Conservation (phyloP, 1,140 invertebrate genomes). For the Heliconius hewitsoni region DNA sequence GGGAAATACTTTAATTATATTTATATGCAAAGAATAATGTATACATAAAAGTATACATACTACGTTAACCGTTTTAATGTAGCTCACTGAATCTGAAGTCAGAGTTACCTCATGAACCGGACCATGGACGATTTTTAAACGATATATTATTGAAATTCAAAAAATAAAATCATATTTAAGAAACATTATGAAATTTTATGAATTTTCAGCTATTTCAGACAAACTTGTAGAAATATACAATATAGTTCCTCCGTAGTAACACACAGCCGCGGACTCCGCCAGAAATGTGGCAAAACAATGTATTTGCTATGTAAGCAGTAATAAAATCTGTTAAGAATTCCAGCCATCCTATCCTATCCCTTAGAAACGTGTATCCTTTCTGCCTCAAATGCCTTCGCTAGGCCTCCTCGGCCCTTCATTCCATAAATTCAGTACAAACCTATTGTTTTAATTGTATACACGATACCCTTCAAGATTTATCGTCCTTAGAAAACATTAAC, state of each 20-base stretch:
- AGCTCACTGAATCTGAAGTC: too few species aligned
- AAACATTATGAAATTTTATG: too few species aligned
- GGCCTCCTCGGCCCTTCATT: conserved; percentile 35
- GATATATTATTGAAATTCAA: too few species aligned
- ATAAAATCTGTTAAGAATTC: conserved; percentile 29
- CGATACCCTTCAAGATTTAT: conserved; percentile 56
- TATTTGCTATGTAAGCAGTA: conserved; percentile 7
- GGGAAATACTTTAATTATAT: too few species aligned
- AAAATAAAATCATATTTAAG: too few species aligned
- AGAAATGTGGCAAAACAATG: conserved; percentile 12
- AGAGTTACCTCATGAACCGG: too few species aligned
- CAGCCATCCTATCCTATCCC: conserved; percentile 18
- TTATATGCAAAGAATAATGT: too few species aligned
- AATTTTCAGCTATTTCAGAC: neutral
- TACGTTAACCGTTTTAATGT: too few species aligned
- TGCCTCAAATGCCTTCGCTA: conserved; percentile 23
- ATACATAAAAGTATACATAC: too few species aligned
- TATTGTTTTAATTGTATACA: conserved; percentile 62
- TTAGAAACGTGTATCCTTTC: conserved; percentile 26
- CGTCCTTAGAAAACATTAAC: conserved; percentile 50
- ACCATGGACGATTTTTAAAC: too few species aligned
- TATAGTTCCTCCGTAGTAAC: neutral
- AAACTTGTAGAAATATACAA: neutral
- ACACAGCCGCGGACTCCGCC: neutral
- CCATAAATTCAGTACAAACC: conserved; percentile 51